phyloP scores from a whole-genome alignment of 2,888 invertebrate species.

The Plemyria rubiginata region DNA sequence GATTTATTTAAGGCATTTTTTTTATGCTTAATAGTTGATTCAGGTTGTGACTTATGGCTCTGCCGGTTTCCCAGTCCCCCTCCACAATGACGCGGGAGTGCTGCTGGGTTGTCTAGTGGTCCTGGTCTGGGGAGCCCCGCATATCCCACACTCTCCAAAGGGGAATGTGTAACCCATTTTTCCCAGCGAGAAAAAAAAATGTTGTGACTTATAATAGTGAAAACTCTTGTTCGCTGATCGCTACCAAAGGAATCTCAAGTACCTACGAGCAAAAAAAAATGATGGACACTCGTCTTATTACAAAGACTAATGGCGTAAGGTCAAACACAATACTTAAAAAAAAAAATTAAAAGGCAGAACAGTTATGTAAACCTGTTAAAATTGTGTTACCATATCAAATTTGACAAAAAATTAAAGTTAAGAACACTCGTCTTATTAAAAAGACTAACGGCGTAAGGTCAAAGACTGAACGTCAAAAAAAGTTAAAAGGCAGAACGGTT shows the following conservation, averaged over 20 bases:
- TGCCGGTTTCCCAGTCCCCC: too few species aligned
- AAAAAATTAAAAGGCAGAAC: slow-evolving; percentile 34
- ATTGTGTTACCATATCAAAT: slow-evolving; percentile 27
- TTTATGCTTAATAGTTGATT: too few species aligned
- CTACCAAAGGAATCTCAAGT: background rate
- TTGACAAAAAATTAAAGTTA: too few species aligned
- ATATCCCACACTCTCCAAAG: too few species aligned
- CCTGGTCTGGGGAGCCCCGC: too few species aligned
- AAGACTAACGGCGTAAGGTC: slow-evolving; percentile 40
- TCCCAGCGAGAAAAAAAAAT: too few species aligned
- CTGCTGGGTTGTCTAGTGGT: too few species aligned
- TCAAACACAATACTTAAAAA: slow-evolving; percentile 43
- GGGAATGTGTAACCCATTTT: too few species aligned
- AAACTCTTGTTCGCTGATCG: background rate
- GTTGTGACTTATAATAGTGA: background rate
- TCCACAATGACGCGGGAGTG: too few species aligned
- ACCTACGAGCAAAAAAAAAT: background rate
- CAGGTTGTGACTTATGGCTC: too few species aligned
- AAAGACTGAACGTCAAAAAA: slow-evolving; percentile 40
- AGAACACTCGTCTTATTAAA: too few species aligned
- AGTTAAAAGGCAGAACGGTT: slow-evolving; percentile 35
- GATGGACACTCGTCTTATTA: background rate
- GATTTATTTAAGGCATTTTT: too few species aligned
- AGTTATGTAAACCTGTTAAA: slow-evolving; percentile 42
- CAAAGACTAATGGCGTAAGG: slow-evolving; percentile 34